Evolutionary conservation across 2,888 invertebrate species (phyloP).

Genomic region (Melanchra persicariae): DNA sequence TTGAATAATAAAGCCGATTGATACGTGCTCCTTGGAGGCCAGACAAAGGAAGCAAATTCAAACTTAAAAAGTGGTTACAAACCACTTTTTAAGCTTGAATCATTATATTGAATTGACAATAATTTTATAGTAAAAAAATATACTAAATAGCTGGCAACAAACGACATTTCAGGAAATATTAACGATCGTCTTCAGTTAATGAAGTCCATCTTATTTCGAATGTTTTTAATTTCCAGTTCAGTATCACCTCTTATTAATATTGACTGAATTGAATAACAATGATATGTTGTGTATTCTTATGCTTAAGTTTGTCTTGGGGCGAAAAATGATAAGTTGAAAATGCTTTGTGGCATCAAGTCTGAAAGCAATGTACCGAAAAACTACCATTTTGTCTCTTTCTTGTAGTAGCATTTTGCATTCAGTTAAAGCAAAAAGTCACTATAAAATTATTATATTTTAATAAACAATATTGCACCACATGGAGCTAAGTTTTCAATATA

Average conservation of each 20-base stretch:
- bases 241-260: background rate
- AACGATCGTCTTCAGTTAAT: background rate
- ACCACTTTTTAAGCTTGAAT: background rate
- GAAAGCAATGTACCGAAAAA: background rate
- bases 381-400: background rate
- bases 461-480: background rate
- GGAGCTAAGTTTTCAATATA: too few species aligned
- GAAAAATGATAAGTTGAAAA: too few species aligned
- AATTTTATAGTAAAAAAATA: background rate
- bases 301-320: too few species aligned
- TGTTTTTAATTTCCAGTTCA: background rate
- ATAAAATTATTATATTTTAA: background rate
- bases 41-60: background rate
- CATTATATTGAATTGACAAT: background rate
- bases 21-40: constrained; percentile 6
- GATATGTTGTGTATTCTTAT: too few species aligned
- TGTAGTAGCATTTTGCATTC: background rate
- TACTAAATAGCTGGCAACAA: background rate
- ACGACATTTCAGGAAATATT: background rate
- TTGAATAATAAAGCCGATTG: constrained; percentile 50
- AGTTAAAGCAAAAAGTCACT: background rate
- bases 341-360: too few species aligned
- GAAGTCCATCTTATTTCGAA: too few species aligned
- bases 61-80: too few species aligned
- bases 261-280: too few species aligned